phyloP scores from a whole-genome alignment of 2,888 invertebrate species.

The Thyatira batis region DNA sequence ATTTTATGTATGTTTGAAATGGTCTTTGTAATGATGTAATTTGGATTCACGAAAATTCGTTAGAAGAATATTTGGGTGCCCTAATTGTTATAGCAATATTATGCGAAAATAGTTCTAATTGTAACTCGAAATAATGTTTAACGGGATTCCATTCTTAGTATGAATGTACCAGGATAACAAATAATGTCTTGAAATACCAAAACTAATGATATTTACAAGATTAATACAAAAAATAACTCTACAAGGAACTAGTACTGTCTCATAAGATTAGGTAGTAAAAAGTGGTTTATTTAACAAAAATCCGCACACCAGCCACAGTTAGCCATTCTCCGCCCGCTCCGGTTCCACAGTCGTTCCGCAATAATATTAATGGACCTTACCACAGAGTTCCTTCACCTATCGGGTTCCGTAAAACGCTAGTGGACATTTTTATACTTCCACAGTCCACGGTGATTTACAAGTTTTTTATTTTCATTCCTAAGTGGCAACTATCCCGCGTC shows the following conservation, averaged over 20 bases:
- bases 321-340: neutral
- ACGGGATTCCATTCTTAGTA: too few relatives aligned
- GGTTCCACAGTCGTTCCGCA: neutral
- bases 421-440: constrained; percentile 38
- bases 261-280: too few relatives aligned
- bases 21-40: neutral
- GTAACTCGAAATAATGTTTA: too few relatives aligned
- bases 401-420: constrained; percentile 27
- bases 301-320: neutral
- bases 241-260: too few relatives aligned
- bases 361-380: constrained; percentile 11
- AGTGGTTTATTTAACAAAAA: neutral
- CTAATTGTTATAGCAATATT: neutral
- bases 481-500: too few relatives aligned
- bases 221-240: too few relatives aligned
- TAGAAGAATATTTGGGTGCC: neutral
- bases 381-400: constrained; percentile 37
- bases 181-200: too few relatives aligned
- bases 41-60: neutral
- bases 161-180: too few relatives aligned
- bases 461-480: constrained; percentile 6
- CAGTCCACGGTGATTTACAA: constrained; percentile 29
- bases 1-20: neutral
- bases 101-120: neutral
- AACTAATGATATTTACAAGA: too few relatives aligned